Conservation (phyloP, 2,797 vertebrate genomes). For the Neostethus bicornis region DNA sequence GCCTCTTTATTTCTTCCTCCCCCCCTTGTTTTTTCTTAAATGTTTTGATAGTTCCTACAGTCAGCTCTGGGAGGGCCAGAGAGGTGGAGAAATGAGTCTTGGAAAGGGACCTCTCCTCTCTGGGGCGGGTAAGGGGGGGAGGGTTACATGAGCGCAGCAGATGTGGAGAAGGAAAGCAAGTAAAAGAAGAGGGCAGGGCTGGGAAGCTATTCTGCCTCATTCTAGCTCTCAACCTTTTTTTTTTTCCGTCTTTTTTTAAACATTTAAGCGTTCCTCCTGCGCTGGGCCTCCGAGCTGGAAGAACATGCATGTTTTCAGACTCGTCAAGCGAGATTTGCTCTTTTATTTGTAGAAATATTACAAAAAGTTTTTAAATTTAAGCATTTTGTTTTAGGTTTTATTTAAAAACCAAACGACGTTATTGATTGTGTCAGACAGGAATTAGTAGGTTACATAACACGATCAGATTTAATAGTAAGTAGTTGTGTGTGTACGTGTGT, state of each 20-base stretch:
- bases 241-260: conserved; percentile 42
- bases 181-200: conserved; percentile 60
- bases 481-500: not conserved
- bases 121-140: conserved; percentile 39
- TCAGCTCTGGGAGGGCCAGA: conserved; percentile 54
- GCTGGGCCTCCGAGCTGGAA: conserved; percentile 67
- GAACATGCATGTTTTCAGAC: conserved; percentile 50
- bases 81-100: conserved; percentile 61
- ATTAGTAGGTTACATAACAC: not conserved
- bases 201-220: conserved; percentile 75
- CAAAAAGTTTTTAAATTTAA: not conserved
- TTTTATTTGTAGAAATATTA: conserved; percentile 4
- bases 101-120: conserved; percentile 69
- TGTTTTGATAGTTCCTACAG: conserved; percentile 81
- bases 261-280: conserved; percentile 71
- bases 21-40: conserved; percentile 46
- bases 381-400: not conserved
- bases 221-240: conserved; percentile 63
- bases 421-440: not conserved
- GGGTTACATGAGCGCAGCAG: conserved; percentile 83
- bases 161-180: conserved; percentile 74
- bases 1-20: conserved; percentile 27
- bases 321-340: conserved; percentile 12
- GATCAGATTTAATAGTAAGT: not conserved
- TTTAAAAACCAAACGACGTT: not conserved